phyloP scores from a whole-genome alignment of 2,113 vertebrate species.

The Cephalopterus ornatus region DNA sequence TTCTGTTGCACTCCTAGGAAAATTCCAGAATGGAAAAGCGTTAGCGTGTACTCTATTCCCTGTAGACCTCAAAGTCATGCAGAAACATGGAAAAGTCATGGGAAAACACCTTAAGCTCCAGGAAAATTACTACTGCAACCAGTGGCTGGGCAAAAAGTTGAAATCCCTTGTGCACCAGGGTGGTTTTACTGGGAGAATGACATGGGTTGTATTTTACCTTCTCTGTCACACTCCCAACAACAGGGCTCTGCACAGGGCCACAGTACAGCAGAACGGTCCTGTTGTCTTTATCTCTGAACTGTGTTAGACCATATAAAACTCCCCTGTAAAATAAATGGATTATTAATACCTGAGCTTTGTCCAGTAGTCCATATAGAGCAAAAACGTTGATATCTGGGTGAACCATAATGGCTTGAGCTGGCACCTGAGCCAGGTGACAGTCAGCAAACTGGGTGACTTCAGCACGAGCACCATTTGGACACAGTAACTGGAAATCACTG shows the following conservation, averaged over 20 bases:
- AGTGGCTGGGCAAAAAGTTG: background rate
- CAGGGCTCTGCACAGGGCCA: background rate
- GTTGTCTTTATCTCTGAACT: background rate
- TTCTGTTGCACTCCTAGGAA: background rate
- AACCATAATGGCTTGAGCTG: constrained; percentile 90
- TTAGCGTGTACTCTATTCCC: background rate
- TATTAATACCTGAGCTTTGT: constrained; percentile 84
- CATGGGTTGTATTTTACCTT: background rate
- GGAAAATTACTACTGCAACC: background rate
- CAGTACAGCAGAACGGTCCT: background rate
- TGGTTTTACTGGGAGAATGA: background rate
- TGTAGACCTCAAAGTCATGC: background rate
- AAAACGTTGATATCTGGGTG: constrained; percentile 80
- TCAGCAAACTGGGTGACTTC: constrained; percentile 82
- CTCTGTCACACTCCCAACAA: background rate
- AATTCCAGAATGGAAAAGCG: background rate
- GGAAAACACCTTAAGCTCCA: background rate
- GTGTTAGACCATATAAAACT: background rate
- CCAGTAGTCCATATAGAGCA: constrained; percentile 86
- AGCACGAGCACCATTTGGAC: constrained; percentile 81
- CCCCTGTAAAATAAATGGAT: background rate
- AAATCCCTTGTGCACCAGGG: background rate
- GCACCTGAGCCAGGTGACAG: constrained; percentile 88
- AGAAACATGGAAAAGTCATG: background rate
- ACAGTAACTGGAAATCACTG: constrained; percentile 88